phyloP scores from a whole-genome alignment of 1,140 invertebrate genomes.

The Yoshiicerus persimilis region DNA sequence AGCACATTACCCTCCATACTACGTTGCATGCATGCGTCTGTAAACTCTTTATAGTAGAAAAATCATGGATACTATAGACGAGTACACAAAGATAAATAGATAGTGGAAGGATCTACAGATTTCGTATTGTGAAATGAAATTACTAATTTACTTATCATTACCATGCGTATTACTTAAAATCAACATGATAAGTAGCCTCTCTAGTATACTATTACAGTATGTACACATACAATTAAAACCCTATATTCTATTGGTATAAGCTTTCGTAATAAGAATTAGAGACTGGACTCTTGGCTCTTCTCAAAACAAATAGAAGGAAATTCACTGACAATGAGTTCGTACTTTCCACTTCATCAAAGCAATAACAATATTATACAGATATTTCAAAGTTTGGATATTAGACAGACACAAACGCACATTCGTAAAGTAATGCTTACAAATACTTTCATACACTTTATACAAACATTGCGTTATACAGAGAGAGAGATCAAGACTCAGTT shows the following conservation, averaged over 20 bases:
- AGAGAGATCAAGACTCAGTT: neutral
- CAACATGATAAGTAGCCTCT: too few relatives aligned
- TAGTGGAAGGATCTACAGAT: too few relatives aligned
- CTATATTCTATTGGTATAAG: neutral
- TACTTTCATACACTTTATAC: neutral
- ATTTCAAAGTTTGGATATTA: neutral
- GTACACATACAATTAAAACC: neutral
- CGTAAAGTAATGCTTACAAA: neutral
- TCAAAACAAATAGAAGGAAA: neutral
- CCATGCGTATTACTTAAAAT: neutral
- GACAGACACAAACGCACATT: neutral
- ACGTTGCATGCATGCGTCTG: too few relatives aligned
- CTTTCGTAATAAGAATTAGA: too few relatives aligned
- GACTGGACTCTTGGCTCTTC: too few relatives aligned
- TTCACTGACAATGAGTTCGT: neutral
- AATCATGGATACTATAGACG: too few relatives aligned
- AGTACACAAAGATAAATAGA: too few relatives aligned
- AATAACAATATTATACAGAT: neutral
- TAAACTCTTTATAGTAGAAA: too few relatives aligned
- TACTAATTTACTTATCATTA: neutral
- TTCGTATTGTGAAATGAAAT: too few relatives aligned
- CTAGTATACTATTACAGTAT: neutral
- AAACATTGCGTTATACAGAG: neutral
- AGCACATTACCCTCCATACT: neutral
- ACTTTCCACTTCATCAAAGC: neutral